phyloP scores from a whole-genome alignment of 30 jellyfish, hydroid and myxozoan species.

The Kudoa iwatai region DNA sequence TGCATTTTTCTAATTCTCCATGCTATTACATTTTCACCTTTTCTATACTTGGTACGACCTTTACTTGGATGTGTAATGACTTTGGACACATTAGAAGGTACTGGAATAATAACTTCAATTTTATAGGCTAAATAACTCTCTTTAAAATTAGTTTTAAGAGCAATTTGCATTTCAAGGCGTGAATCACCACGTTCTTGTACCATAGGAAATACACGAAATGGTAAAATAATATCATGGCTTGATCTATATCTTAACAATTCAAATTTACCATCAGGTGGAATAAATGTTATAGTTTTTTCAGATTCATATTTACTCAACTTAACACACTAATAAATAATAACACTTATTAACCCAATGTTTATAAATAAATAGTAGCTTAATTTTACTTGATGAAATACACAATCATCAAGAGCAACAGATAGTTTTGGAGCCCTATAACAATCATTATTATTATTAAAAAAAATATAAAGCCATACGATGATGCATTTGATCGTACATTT shows the following conservation, averaged over 20 bases:
- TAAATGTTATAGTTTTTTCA: conserved; percentile 60
- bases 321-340: conserved; percentile 15
- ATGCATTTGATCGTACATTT: no score
- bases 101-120: conserved; percentile 32
- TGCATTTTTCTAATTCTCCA: conserved; percentile 94
- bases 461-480: no score
- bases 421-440: no score
- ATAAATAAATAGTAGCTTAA: neutral
- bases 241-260: conserved; percentile 63
- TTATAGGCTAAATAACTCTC: conserved; percentile 76
- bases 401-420: conserved; percentile 80
- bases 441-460: no score
- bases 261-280: conserved; percentile 88
- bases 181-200: conserved; percentile 79
- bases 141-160: conserved; percentile 38
- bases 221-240: conserved; percentile 64
- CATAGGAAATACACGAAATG: conserved; percentile 78
- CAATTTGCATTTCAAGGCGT: conserved; percentile 67
- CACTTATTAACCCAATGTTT: neutral
- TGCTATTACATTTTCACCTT: conserved; percentile 58
- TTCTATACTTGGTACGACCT: conserved; percentile 66
- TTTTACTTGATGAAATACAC: conserved; percentile 61
- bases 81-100: neutral
- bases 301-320: conserved; percentile 73
- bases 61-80: conserved; percentile 6